These are phyloP conservation scores for Anodontia alba DNA, from an alignment of 2,888 invertebrate genomes.

Conservation along the genomic window DNA sequence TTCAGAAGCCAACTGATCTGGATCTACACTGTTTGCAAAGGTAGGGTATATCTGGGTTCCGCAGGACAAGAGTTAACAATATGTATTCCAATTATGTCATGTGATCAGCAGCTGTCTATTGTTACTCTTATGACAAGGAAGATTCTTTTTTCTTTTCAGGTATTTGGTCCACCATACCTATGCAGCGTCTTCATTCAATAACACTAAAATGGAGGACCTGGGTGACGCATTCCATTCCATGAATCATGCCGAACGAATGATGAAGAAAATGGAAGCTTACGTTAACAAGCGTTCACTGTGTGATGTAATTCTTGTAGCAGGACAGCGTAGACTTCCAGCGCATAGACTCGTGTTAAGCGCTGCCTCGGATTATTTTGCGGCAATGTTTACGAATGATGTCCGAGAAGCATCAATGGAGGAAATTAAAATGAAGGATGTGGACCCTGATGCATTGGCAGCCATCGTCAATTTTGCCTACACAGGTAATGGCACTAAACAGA, in stretches of 20 bases:
- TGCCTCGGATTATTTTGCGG: constrained; percentile 97
- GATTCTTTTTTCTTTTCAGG: constrained; percentile 62
- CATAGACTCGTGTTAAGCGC: constrained; percentile 96
- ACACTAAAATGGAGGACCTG: constrained; percentile 73
- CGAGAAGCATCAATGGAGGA: constrained; percentile 93
- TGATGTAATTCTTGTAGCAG: constrained; percentile 94
- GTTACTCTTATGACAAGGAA: no score
- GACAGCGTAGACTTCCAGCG: constrained; percentile 89
- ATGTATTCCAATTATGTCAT: no score
- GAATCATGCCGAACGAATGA: constrained; percentile 92
- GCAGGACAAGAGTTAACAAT: no score
- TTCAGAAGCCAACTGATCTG: no score
- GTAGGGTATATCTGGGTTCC: no score
- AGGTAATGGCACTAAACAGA: no score
- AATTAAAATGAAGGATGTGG: constrained; percentile 93
- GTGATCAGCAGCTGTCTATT: no score
- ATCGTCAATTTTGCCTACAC: constrained; percentile 97
- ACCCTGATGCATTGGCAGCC: constrained; percentile 93
- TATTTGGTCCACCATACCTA: constrained; percentile 82
- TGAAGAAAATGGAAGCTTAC: constrained; percentile 93
- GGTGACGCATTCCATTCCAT: constrained; percentile 83
- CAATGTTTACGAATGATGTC: constrained; percentile 96
- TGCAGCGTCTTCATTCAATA: constrained; percentile 67
- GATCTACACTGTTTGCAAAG: no score
- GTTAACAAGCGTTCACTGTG: constrained; percentile 93